Percentiles rank a stretch among this genome's conserved stretches.
Conservation (phyloP, 2,888 invertebrate genomes). For the Agelastica alni region DNA sequence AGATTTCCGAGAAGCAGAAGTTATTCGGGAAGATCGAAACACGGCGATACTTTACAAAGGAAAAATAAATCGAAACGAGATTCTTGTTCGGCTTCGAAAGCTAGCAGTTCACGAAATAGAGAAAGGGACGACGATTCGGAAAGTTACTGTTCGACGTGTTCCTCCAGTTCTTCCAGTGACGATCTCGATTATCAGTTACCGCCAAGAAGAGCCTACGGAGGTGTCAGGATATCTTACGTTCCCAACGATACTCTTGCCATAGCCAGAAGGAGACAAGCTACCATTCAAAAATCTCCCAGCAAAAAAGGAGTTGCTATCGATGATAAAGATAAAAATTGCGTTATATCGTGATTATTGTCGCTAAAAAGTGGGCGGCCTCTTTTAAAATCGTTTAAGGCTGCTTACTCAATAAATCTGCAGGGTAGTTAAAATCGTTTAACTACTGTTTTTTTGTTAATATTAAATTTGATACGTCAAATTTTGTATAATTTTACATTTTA, state of each 20-base stretch:
- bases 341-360: conserved; percentile 74
- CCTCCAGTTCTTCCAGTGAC: conserved; percentile 82
- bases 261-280: conserved; percentile 69
- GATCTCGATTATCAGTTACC: conserved; percentile 86
- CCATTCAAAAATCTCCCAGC: conserved; percentile 50
- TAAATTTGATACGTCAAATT: no score
- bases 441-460: no score
- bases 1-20: conserved; percentile 60
- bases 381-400: no score
- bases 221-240: conserved; percentile 89
- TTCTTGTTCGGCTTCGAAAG: conserved; percentile 1
- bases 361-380: conserved; percentile 11
- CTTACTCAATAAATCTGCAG: no score
- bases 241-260: conserved; percentile 89
- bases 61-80: conserved; percentile 43
- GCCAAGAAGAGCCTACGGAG: conserved; percentile 81
- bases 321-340: conserved; percentile 80
- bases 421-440: no score
- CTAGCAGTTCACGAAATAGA: conserved; percentile 29
- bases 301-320: conserved; percentile 50
- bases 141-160: conserved; percentile 89
- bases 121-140: conserved; percentile 67
- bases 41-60: conserved; percentile 49
- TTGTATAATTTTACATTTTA: no score
- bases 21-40: conserved; percentile 58